A percentile compares a stretch with the other conserved stretches of the same genome.
phyloP scores from a whole-genome alignment of 2,113 vertebrate genomes.

The Alosa alosa region DNA sequence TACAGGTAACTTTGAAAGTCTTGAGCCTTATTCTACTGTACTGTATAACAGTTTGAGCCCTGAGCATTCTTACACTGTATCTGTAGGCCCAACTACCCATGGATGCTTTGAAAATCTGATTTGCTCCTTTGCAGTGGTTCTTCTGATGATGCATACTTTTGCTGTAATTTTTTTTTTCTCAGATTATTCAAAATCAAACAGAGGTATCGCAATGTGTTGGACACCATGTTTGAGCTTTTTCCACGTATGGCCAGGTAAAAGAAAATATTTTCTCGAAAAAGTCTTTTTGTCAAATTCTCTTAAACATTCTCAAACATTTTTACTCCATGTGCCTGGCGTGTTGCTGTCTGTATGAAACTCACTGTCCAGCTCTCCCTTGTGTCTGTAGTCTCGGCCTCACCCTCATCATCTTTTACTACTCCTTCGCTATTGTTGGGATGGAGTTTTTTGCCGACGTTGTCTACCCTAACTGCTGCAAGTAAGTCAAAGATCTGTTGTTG shows the following conservation, averaged over 20 bases:
- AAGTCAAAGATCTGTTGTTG: slow-evolving; percentile 53
- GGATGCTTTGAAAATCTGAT: not conserved
- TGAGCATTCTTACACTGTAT: not conserved
- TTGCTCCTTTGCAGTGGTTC: not conserved
- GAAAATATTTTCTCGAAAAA: too few relatives aligned
- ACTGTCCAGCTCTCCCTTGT: slow-evolving; percentile 13
- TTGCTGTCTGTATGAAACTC: not conserved
- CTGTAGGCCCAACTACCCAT: not conserved
- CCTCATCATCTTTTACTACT: slow-evolving; percentile 96
- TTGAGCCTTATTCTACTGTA: too few relatives aligned
- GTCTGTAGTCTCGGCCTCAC: slow-evolving; percentile 86
- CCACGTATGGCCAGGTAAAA: slow-evolving; percentile 92
- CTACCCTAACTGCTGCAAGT: slow-evolving; percentile 98
- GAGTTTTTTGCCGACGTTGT: slow-evolving; percentile 91
- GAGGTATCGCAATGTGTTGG: slow-evolving; percentile 92
- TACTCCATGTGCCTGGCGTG: not conserved
- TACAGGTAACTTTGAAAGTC: too few relatives aligned
- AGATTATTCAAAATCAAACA: slow-evolving; percentile 96
- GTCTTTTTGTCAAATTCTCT: not conserved
- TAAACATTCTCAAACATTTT: not conserved
- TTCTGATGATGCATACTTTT: not conserved
- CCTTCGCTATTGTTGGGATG: slow-evolving; percentile 98
- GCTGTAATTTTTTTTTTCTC: not conserved
- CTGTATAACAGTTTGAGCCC: not conserved
- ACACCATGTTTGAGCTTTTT: slow-evolving; percentile 97